Evolutionary conservation across 1,140 invertebrate species (phyloP), one percentile per base, ranked within the genome.

Genomic region (Cardiocondyla obscurior): DNA sequence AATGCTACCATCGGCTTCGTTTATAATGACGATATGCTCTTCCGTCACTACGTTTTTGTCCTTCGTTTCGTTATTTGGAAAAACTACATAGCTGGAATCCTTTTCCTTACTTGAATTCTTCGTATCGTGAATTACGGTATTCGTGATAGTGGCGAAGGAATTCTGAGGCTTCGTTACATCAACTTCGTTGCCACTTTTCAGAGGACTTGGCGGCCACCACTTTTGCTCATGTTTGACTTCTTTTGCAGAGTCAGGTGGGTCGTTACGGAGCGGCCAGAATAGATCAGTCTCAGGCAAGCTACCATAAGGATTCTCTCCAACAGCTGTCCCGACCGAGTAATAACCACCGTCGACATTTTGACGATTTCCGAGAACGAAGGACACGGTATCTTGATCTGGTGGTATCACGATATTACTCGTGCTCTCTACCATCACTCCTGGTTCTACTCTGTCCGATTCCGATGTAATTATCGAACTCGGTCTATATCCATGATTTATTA

Each of bases 391-490:
- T 83, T 96, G 95, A 62, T 95, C 95, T 0, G 95, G 95, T 0
- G 95, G 94, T 46, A 96, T 95, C 46, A 95, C 95, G 49, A 96
- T 95, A 55, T 95, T 96, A 73, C 95, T 96, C 1, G 95, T 95
- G 79, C 95, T 95, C 33, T 95, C 95, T 0, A 93, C 62, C 8
- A 83, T 12, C 3, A 67, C 73, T 33, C 69, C 84, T 0, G 55
- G 51, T 16, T 69, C 85, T 0, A 84, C 79, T 30, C 87, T 82
- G 46, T 85, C 60, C 30, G 67, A 85, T 44, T 86, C 81, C 58
- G 86, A 6, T 22, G 84, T 60, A 76, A 87, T 44, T 3, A 79
- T 42, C 4, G 44, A 8, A 6, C 5, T 73, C 3, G 86, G 82
- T 36, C 82, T 70, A 10, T 87, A 87, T 30, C 33, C 55, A 5